These are phyloP conservation scores for Sus scrofa DNA, from an alignment of 2,113 vertebrate species.

Conservation along the genomic window DNA sequence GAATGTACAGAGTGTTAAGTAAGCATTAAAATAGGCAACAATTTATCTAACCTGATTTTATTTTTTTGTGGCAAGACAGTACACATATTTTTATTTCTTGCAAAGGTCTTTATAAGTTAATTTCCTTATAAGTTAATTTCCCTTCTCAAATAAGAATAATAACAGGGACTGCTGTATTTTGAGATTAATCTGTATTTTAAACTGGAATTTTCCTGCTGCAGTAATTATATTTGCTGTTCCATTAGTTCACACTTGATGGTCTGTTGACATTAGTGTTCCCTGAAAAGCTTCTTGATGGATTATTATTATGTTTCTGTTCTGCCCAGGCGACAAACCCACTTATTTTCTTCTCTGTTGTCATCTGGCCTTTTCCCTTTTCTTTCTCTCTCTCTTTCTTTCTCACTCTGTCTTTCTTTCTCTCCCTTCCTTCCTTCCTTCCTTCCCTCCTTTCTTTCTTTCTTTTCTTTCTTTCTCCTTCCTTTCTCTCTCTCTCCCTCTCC, in stretches of 20 bases:
- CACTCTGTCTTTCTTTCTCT: too few species aligned
- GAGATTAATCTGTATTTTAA: slow-evolving; percentile 59
- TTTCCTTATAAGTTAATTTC: slow-evolving; percentile 58
- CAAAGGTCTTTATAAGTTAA: neutral
- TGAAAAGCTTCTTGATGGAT: slow-evolving; percentile 66
- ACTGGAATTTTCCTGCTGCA: slow-evolving; percentile 53
- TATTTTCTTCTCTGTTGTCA: slow-evolving; percentile 37
- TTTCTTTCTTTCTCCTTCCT: too few species aligned
- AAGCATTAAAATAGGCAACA: too few species aligned
- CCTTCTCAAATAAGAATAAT: slow-evolving; percentile 38
- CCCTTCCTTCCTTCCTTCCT: too few species aligned
- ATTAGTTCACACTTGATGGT: slow-evolving; percentile 55
- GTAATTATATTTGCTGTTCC: slow-evolving; percentile 62
- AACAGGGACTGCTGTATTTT: slow-evolving; percentile 48
- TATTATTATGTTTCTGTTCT: slow-evolving; percentile 46
- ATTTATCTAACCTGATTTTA: too few species aligned
- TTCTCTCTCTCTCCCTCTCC: too few species aligned
- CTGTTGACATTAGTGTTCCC: slow-evolving; percentile 46
- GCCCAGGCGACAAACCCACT: neutral
- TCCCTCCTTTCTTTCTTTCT: too few species aligned
- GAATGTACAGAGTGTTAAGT: too few species aligned
- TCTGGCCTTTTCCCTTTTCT: neutral
- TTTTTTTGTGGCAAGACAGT: neutral
- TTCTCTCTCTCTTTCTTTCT: too few species aligned
- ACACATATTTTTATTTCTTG: neutral